Evolutionary conservation across 2,888 invertebrate species (phyloP).

Genomic region (Plusia festucae): DNA sequence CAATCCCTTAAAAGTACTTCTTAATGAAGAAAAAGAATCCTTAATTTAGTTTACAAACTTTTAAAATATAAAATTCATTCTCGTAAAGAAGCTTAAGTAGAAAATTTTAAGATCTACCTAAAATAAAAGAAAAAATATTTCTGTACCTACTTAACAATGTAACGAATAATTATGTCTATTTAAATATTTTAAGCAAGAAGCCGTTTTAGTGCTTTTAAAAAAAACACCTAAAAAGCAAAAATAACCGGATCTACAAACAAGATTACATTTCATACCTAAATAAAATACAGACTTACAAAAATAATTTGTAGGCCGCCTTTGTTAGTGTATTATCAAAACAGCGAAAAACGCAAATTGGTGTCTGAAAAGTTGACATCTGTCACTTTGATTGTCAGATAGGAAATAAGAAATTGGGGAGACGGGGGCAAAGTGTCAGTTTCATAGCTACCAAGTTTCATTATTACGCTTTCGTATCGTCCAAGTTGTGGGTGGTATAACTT

Average conservation of each 20-base stretch:
- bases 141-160: conserved; percentile 1
- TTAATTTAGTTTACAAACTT: not conserved
- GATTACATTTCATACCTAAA: conserved; percentile 2
- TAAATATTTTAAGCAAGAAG: no score
- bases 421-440: conserved; percentile 52
- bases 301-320: conserved; percentile 10
- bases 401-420: conserved; percentile 58
- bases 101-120: conserved; percentile 14
- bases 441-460: conserved; percentile 52
- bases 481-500: conserved; percentile 39
- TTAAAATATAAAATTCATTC: not conserved
- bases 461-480: conserved; percentile 36
- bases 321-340: conserved; percentile 19
- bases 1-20: not conserved
- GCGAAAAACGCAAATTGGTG: conserved; percentile 49
- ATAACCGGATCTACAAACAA: not conserved
- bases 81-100: conserved; percentile 12
- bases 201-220: not conserved
- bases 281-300: conserved; percentile 13
- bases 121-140: conserved; percentile 19
- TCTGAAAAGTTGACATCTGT: conserved; percentile 62
- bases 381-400: conserved; percentile 64
- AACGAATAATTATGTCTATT: not conserved
- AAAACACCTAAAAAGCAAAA: not conserved
- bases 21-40: not conserved